Evolutionary conservation across 2,113 vertebrate genomes (phyloP).

Genomic region (Crotalus horridus): DNA sequence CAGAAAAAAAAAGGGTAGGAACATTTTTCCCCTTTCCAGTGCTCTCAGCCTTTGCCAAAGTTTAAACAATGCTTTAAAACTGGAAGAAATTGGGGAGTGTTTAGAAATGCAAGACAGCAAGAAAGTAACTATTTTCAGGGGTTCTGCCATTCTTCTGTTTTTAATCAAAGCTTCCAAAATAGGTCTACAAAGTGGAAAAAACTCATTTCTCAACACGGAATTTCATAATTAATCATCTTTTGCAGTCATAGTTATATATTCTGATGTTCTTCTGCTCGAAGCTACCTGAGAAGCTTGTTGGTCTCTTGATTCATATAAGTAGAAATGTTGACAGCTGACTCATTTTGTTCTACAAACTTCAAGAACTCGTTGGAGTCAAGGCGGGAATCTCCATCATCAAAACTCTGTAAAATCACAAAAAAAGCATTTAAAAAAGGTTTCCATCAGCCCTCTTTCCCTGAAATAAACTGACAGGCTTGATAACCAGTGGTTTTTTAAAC

Average conservation of each 20-base stretch:
- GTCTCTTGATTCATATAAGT: conserved; percentile 90
- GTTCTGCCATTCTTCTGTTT: not conserved
- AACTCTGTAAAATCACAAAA: conserved; percentile 69
- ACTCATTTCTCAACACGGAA: not conserved
- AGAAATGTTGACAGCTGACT: conserved; percentile 86
- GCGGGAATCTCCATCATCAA: conserved; percentile 88
- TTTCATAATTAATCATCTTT: not conserved
- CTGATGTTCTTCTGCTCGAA: not conserved
- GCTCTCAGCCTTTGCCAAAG: not conserved
- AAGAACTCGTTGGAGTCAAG: conserved; percentile 92
- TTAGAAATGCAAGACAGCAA: not conserved
- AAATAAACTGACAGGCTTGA: not conserved
- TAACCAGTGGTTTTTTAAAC: not conserved
- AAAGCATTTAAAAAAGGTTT: conserved; percentile 8
- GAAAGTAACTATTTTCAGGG: no score
- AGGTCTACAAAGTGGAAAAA: not conserved
- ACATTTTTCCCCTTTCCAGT: no score
- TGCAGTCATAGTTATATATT: not conserved
- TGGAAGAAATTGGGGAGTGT: not conserved
- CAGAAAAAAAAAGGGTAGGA: no score
- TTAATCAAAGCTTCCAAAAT: not conserved
- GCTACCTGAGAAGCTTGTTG: conserved; percentile 91
- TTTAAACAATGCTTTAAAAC: not conserved
- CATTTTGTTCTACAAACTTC: conserved; percentile 95
- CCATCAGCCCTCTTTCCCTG: no score